Base-by-base conservation (phyloP, 2,888 invertebrate genomes). In the Meandrusa payeni region DNA sequence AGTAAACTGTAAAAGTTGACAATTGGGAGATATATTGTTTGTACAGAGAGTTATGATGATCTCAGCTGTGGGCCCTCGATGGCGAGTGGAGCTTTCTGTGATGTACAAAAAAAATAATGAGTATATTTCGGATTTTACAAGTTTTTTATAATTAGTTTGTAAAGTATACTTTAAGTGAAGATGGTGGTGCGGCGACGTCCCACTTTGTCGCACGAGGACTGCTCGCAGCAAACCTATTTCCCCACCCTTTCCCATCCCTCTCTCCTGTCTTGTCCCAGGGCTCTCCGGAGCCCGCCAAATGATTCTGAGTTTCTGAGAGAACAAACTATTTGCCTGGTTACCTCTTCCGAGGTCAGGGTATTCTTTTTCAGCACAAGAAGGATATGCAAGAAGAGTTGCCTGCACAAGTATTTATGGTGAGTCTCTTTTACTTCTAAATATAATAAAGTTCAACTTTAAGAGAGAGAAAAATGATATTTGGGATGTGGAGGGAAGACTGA, bases 61-160 rank as follows among this genome's bases (percentile, higher is more conserved):
- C 85, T 85, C 85, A 83, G 76, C 80, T 80, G 85, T 77, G 81
- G 77, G 62, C 42, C 65, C 61, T 57, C 65, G 63, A 67, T 49
- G 61, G 54, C 56, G 64, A 31, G 41, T 62, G 69, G 75, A 76
- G 73, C 69, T 80, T 31, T 80, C 85, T 87, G 87, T 87, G 83
- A 88, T 88, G 86, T 87, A 87, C 86, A 86, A 86, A 83, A 72
- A 60, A 69, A 27, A 85, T 61, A 75, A 77, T 66, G 70, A 80
- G 77, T 76, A 86, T 86, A 85, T 86, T 85, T 86, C 79, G 79
- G 77, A 79, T 82, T 81, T 85, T 86, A 87, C 85, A 86, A 85
- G 81, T 81, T 85, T 87, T 83, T 87, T 83, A 85, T 85, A 85
- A 82, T 86, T 85, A 83, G 83, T 85, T 82, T 76, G 77, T 81